phyloP scores from a whole-genome alignment of 2,888 invertebrate species.

The Plebejus anna region DNA sequence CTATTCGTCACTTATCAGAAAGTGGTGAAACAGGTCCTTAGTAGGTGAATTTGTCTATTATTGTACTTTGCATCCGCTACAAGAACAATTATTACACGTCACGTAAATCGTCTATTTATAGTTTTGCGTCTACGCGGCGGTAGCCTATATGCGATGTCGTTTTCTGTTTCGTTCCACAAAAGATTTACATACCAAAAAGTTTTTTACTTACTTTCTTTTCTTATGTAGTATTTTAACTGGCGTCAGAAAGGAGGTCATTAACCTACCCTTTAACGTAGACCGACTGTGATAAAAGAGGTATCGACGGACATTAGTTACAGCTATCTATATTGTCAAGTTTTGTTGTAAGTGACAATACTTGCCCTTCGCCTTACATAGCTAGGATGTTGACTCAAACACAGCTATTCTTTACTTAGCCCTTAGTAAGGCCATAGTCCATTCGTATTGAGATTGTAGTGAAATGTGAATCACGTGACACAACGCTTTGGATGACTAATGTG shows the following conservation, averaged over 20 bases:
- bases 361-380: background rate
- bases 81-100: too few species aligned
- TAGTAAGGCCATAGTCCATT: too few species aligned
- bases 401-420: background rate
- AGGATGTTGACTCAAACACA: background rate
- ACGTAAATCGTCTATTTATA: too few species aligned
- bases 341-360: slow-evolving; percentile 1
- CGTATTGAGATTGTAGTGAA: too few species aligned
- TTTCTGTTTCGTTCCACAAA: too few species aligned
- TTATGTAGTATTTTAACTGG: background rate
- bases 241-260: background rate
- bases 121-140: too few species aligned
- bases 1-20: too few species aligned
- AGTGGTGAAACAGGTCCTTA: too few species aligned
- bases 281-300: background rate
- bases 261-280: background rate
- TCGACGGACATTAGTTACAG: background rate
- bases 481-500: too few species aligned
- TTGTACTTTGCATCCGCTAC: too few species aligned
- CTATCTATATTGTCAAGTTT: slow-evolving; percentile 1
- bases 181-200: background rate
- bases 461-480: too few species aligned
- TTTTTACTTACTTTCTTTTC: background rate
- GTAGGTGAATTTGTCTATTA: too few species aligned
- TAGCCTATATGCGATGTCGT: background rate